Evolutionary conservation across 2,888 invertebrate genomes (phyloP), one percentile per base, ranked within the genome.

Genomic region (Heliconius ethilla): DNA sequence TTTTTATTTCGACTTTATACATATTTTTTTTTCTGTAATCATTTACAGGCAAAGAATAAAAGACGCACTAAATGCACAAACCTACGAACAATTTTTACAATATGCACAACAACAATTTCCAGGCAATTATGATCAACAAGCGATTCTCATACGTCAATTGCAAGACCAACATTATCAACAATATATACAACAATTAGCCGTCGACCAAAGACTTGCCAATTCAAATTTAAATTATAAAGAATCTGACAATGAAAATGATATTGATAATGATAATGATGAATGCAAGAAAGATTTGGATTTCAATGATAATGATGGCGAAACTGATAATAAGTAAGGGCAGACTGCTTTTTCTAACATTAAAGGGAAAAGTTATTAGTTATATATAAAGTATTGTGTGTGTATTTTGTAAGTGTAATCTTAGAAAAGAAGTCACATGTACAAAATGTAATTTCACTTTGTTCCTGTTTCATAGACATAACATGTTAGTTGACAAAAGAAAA

Each of bases 141-240:
- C 98, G 0, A 96, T 98, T 66, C 95, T 99, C 40, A 98, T 99
- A 78, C 95, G 97, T 77, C 99, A 99, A 88, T 94, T 99, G 70
- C 99, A 99, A 92, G 99, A 99, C 85, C 99, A 99, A 87, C 99
- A 99, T 91, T 99, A 99, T 89, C 98, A 99, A 88, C 99, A 99
- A 88, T 99, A 99, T 90, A 99, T 99, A 96, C 98, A 99, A 86
- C 99, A 99, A 90, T 94, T 99, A 63, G 97, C 96, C 0, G 93
- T 95, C 2, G 92, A 94, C 80, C 89, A 92, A 78, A 83, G 93
- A 80, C 87, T 93, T 37, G 91, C 92, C 7, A 92, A 91, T 80
- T 89, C 91, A 0, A 91, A 87, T 80, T 86, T 93, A 51, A 88
- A 86, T 10, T 88, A 88, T 75, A 83, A 83, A 2, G 89, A 85